Conservation (phyloP, 2,888 invertebrate species). For the Xestoiulus laeticollis region DNA sequence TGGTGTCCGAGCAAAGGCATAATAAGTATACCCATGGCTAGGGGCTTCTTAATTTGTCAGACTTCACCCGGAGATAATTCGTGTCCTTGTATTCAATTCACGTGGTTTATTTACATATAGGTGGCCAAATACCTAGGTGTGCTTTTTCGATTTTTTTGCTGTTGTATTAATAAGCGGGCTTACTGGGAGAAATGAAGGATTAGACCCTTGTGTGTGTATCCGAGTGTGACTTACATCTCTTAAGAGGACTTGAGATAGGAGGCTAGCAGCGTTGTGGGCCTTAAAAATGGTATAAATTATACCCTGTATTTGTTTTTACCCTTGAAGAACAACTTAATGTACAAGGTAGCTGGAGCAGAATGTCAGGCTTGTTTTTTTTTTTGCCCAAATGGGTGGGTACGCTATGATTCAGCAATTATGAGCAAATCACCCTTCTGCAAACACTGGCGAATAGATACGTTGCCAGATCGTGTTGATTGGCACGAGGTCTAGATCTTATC, state of each 20-base stretch:
- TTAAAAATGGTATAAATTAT: neutral
- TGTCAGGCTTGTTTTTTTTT: neutral
- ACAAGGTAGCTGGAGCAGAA: neutral
- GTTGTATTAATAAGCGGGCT: neutral
- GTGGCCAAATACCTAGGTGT: neutral
- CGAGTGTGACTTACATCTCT: neutral
- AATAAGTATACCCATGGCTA: neutral
- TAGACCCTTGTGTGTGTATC: no score
- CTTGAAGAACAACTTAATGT: neutral
- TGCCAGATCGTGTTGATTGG: neutral
- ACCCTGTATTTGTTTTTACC: neutral
- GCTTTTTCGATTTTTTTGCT: neutral
- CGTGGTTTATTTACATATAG: neutral
- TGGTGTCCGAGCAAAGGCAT: neutral
- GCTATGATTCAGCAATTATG: conserved; percentile 14
- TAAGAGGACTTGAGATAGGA: neutral
- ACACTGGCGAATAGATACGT: neutral
- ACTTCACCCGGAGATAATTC: neutral
- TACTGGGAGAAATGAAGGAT: neutral
- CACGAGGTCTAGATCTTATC: conserved; percentile 14
- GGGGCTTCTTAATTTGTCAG: neutral
- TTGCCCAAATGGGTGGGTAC: neutral
- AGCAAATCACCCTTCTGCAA: neutral
- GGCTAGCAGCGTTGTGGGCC: neutral
- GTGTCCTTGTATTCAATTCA: conserved; percentile 32